Conservation (phyloP, 2,888 invertebrate species). For the Cantharis rufa region DNA sequence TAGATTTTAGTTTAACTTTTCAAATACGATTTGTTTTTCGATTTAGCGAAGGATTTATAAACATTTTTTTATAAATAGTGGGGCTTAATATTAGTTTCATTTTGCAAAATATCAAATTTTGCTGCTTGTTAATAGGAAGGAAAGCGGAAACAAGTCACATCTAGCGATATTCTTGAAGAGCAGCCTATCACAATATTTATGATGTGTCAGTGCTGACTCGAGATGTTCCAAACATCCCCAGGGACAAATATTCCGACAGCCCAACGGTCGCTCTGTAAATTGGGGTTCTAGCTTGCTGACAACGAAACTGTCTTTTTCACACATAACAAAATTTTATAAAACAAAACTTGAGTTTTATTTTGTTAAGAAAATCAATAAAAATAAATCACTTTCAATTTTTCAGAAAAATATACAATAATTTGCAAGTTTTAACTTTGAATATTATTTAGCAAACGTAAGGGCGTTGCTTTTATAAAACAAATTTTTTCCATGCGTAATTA, state of each 20-base stretch:
- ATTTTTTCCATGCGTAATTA: background rate
- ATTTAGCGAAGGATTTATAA: constrained; percentile 4
- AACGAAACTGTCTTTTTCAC: constrained; percentile 34
- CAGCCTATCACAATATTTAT: constrained; percentile 36
- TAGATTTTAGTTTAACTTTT: constrained; percentile 6
- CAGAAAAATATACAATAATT: background rate
- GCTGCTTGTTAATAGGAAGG: constrained; percentile 6
- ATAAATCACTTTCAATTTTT: background rate
- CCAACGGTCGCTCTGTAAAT: constrained; percentile 30
- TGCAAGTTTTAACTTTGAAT: background rate
- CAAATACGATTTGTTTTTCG: constrained; percentile 7
- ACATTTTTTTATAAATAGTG: constrained; percentile 5
- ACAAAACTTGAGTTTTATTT: constrained; percentile 13
- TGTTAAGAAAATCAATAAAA: background rate
- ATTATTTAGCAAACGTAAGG: background rate
- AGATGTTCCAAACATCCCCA: constrained; percentile 26
- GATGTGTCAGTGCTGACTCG: constrained; percentile 36
- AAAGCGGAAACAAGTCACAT: constrained; percentile 19
- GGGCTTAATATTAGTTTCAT: background rate
- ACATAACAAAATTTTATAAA: constrained; percentile 26
- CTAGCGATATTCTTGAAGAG: constrained; percentile 20
- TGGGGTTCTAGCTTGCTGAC: constrained; percentile 33
- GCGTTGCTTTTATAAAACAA: background rate
- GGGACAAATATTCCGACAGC: constrained; percentile 29
- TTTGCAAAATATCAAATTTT: constrained; percentile 4